phyloP scores from a whole-genome alignment of 2,113 vertebrate species.

The Burhinus bistriatus region DNA sequence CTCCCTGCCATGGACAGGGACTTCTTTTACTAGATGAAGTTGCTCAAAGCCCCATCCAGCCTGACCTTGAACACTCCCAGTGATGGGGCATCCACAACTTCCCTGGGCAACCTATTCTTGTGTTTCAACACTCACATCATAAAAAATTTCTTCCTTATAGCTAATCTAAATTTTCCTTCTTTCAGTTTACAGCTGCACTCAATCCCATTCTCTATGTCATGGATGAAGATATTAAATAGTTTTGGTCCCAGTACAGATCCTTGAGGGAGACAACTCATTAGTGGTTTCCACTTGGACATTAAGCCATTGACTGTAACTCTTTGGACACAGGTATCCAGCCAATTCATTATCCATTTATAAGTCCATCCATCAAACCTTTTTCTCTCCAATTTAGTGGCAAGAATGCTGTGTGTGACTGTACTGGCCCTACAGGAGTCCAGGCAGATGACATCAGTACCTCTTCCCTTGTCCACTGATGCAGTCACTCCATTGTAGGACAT shows the following conservation, averaged over 20 bases:
- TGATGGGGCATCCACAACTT: fast-evolving
- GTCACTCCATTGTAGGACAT: fast-evolving
- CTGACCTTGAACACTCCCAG: not conserved
- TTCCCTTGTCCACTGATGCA: not conserved
- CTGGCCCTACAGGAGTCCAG: not conserved
- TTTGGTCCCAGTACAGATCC: fast-evolving
- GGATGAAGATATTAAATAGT: not conserved
- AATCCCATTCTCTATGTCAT: fast-evolving
- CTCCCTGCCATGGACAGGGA: not conserved
- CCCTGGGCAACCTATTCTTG: not conserved
- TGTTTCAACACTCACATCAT: not conserved
- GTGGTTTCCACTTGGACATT: not conserved
- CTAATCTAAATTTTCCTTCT: not conserved
- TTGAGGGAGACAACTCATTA: not conserved
- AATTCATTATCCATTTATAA: not conserved
- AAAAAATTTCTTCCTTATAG: not conserved
- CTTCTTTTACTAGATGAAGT: not conserved
- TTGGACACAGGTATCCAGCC: not conserved
- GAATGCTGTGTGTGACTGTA: not conserved
- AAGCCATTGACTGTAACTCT: not conserved
- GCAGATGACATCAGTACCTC: not conserved
- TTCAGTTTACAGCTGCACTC: not conserved
- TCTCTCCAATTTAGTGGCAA: not conserved
- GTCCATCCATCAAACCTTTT: not conserved
- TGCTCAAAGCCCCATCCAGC: fast-evolving